Conservation (phyloP, 2,797 vertebrate genomes). For the Enoplosus armatus region DNA sequence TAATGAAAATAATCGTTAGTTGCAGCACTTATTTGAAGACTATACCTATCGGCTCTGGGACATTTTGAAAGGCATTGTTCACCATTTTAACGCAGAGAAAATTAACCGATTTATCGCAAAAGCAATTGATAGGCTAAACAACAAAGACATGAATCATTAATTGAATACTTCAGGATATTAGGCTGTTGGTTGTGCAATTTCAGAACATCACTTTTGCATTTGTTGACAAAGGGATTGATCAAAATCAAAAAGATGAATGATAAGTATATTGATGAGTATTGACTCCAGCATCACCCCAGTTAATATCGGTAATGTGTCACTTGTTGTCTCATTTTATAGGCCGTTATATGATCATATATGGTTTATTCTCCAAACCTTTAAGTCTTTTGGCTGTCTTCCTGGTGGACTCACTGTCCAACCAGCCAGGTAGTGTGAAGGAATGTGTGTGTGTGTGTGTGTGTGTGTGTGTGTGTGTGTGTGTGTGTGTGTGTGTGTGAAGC, state of each 20-base stretch:
- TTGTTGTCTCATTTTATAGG: too few relatives aligned
- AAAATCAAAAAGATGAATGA: neutral
- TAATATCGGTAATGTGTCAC: neutral
- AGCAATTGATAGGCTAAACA: neutral
- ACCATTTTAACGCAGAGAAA: neutral
- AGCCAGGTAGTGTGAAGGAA: conserved; percentile 41
- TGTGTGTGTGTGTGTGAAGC: neutral
- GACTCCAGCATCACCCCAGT: neutral
- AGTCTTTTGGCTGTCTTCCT: neutral
- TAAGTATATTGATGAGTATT: neutral
- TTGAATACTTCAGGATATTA: neutral
- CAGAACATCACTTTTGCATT: neutral
- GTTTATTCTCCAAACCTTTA: neutral
- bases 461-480: conserved; percentile 6
- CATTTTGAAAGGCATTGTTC: neutral
- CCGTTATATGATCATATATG: neutral
- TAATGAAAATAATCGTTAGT: neutral
- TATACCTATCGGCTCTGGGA: neutral
- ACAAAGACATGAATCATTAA: neutral
- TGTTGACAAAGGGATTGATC: neutral
- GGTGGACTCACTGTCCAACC: neutral
- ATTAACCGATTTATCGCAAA: neutral
- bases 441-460: conserved; percentile 23
- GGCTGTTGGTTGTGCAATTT: neutral
- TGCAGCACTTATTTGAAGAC: too few relatives aligned